Conservation (phyloP, 2,113 vertebrate genomes). For the Petrocephalus zakoni region DNA sequence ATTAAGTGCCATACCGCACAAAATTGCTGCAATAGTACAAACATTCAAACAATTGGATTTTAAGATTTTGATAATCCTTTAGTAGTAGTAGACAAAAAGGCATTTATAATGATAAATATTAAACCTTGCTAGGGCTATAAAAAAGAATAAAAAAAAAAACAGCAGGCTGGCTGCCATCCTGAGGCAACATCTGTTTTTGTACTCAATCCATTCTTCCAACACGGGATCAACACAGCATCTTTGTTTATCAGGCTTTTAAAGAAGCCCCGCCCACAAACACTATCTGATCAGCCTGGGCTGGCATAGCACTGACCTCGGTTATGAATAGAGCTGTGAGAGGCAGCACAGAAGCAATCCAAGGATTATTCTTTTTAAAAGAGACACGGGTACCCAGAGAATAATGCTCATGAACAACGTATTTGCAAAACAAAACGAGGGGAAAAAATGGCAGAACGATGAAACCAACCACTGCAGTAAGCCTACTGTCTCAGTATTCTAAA, state of each 20-base stretch:
- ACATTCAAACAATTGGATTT: not conserved
- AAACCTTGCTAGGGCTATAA: not conserved
- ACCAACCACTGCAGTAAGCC: not conserved
- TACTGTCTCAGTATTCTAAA: not conserved
- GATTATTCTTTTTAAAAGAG: not conserved
- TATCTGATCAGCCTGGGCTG: slow-evolving; percentile 22
- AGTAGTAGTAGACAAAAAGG: not conserved
- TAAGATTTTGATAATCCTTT: not conserved
- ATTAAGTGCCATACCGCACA: not conserved
- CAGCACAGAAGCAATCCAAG: not conserved
- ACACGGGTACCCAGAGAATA: not conserved
- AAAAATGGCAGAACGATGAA: not conserved
- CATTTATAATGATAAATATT: not conserved
- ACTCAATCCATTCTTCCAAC: slow-evolving; percentile 29
- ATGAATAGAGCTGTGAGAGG: slow-evolving; percentile 11
- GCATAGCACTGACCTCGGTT: slow-evolving; percentile 25
- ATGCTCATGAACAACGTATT: not conserved
- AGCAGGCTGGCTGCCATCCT: slow-evolving; percentile 25
- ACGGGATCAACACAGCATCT: slow-evolving; percentile 33
- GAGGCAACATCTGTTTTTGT: slow-evolving; percentile 32
- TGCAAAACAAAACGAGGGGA: not conserved
- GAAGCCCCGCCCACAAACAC: slow-evolving; percentile 22
- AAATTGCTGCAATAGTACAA: not conserved
- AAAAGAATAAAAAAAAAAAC: slow-evolving; percentile 17
- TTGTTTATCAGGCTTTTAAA: slow-evolving; percentile 34